Evolutionary conservation across 2,797 vertebrate genomes (phyloP), one percentile per base, ranked within the genome.

Genomic region (Phoeniculus purpureus): DNA sequence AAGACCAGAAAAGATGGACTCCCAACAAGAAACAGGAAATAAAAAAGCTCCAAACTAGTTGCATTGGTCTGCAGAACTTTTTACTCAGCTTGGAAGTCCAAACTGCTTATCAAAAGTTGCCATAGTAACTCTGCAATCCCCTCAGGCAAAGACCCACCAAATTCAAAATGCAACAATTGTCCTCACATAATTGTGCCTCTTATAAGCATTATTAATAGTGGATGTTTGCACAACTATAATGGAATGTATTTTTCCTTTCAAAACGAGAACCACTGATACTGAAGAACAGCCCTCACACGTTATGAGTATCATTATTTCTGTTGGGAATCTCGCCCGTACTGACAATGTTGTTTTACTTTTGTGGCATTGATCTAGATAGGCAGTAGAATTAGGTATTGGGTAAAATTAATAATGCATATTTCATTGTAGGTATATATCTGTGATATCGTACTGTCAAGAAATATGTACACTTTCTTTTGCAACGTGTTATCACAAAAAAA

Each of bases 351-450:
- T n/a, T 52, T 72, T 32, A 50, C 59, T 80, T 32, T 9, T 51
- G 4, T 82, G 32, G 8, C 43, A 66, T 45, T 64, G 14, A 59
- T 60, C 9, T 62, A 25, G 81, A 55, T 11, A 78, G 31, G n/a
- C 5, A 43, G 7, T 25, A 51, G 7, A 51, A 14, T 15, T 59
- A n/a, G 8, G 4, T 51, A 51, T 59, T 43, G 25, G 0, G 1
- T 50, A 79, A 67, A 79, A 76, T 73, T 67, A 54, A 27, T 37
- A 21, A 85, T 54, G 15, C 3, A 5, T 25, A 31, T 74, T 86
- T 73, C 26, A 37, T 50, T 66, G 21, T 7, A 50, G 10, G 9
- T 7, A 23, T 59, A 20, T 54, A 6, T 67, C 61, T 45, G 6
- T 86, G 67, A 80, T 81, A 16, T 43, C 56, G 43, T 45, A 16